These are phyloP conservation scores for Rhinogobio ventralis DNA, from an alignment of 2,797 vertebrate genomes.

Conservation along the genomic window DNA sequence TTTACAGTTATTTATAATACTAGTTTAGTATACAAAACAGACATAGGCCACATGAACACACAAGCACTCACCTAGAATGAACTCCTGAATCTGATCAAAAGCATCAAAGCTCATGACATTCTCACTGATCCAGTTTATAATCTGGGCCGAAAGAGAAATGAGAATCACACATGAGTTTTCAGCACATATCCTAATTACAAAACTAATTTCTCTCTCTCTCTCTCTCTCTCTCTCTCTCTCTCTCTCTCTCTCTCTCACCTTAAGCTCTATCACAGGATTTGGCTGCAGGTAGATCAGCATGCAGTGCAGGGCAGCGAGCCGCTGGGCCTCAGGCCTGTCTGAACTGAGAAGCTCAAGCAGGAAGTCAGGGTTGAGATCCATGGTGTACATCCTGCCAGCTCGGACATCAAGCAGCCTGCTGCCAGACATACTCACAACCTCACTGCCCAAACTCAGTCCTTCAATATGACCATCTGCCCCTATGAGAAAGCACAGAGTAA, in stretches of 20 bases:
- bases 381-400: slow-evolving; percentile 76
- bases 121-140: slow-evolving; percentile 92
- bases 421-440: slow-evolving; percentile 71
- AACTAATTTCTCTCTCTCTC: not conserved
- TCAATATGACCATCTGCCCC: slow-evolving; percentile 79
- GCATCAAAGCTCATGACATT: slow-evolving; percentile 81
- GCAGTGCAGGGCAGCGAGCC: slow-evolving; percentile 88
- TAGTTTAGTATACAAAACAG: not conserved
- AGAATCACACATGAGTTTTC: slow-evolving; percentile 19
- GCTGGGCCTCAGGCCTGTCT: slow-evolving; percentile 77
- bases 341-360: slow-evolving; percentile 80
- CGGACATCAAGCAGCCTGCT: slow-evolving; percentile 78
- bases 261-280: slow-evolving; percentile 73
- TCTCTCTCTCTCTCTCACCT: slow-evolving; percentile 68
- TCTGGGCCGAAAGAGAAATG: slow-evolving; percentile 70
- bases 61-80: slow-evolving; percentile 87
- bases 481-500: slow-evolving; percentile 60
- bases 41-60: not conserved
- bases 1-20: slow-evolving; percentile 37
- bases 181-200: not conserved
- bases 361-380: slow-evolving; percentile 73
- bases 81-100: slow-evolving; percentile 95
- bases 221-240: not conserved
- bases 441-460: slow-evolving; percentile 63
- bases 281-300: slow-evolving; percentile 82